Base-by-base conservation (phyloP, 2,113 vertebrate species). In the Xenotilapia leptura region DNA sequence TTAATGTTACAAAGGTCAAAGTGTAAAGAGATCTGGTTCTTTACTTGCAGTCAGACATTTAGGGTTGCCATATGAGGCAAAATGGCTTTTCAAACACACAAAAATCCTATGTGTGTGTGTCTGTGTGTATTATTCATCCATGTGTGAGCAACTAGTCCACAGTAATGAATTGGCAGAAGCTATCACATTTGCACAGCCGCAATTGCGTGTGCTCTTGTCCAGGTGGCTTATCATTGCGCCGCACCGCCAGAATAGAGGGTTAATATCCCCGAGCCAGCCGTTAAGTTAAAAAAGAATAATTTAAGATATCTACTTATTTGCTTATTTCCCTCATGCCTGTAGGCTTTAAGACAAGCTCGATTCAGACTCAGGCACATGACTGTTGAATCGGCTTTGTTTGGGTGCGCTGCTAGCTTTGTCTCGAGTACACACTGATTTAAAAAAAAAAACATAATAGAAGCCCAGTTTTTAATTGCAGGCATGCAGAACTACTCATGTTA, bases 251-350 rank as follows among this genome's bases (percentile, higher is more conserved):
- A 88, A 87, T 86, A 86, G 82, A 84, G 87, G 49, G 87, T 68
- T 93, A 88, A 86, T 11, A 81, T 85, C 86, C 80, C 79, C n/a
- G 31, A 93, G 83, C 88, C 83, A 89, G 53, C 47, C 53, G 49
- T 87, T 90, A 89, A 90, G 89, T 73, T 45, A 73, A 86, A 89
- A 91, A 85, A 89, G 84, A 87, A 85, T 87, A 88, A 90, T 84
- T 84, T 7, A 80, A 15, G 84, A 86, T 55, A 75, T 42, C 45
- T 55, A 91, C 81, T 92, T 89, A 90, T 90, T 87, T 84, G 65
- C 40, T 23, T 45, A 6, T 92, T 93, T 87, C 60, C 79, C 62
- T 89, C 45, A 13, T 83, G 82, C 88, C 86, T 79, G 5, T 55
- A 12, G 68, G 89, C 85, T 90, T 82, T 33, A 19, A 79, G 51